These are phyloP conservation scores for Pseudomyrmex sp. DNA, from an alignment of 1,140 invertebrate species.

Conservation along the genomic window DNA sequence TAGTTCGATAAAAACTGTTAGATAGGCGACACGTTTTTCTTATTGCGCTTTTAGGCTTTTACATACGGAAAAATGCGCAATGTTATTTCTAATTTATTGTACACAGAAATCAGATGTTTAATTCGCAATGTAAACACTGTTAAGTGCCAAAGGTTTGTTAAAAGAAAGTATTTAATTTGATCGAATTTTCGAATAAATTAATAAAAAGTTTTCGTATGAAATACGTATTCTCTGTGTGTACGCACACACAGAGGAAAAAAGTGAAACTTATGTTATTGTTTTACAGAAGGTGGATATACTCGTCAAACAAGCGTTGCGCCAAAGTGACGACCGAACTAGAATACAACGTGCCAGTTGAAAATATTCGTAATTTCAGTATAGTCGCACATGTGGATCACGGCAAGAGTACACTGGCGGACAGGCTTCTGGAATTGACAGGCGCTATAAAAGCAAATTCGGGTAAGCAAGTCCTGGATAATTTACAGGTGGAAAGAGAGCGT, in stretches of 20 bases:
- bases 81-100: constrained; percentile 1
- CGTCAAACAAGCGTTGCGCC: constrained; percentile 30
- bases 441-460: constrained; percentile 90
- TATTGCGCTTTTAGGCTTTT: neutral
- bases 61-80: constrained; percentile 27
- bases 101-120: neutral
- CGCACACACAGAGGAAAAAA: neutral
- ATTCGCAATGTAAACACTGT: neutral
- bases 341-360: constrained; percentile 86
- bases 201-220: too few relatives aligned
- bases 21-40: neutral
- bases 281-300: constrained; percentile 9
- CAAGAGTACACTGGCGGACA: constrained; percentile 97
- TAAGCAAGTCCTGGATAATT: constrained; percentile 94
- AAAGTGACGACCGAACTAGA: constrained; percentile 65
- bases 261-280: neutral
- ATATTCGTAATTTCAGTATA: constrained; percentile 97
- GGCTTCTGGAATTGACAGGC: constrained; percentile 95
- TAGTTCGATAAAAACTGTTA: neutral
- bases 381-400: constrained; percentile 99
- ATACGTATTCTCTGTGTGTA: too few relatives aligned
- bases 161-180: too few relatives aligned
- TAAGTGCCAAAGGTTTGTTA: constrained; percentile 17
- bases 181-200: too few relatives aligned
- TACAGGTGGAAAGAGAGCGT: constrained; percentile 96